These are phyloP conservation scores for Horisme vitalbata DNA, from an alignment of 2,888 invertebrate species.

Conservation along the genomic window DNA sequence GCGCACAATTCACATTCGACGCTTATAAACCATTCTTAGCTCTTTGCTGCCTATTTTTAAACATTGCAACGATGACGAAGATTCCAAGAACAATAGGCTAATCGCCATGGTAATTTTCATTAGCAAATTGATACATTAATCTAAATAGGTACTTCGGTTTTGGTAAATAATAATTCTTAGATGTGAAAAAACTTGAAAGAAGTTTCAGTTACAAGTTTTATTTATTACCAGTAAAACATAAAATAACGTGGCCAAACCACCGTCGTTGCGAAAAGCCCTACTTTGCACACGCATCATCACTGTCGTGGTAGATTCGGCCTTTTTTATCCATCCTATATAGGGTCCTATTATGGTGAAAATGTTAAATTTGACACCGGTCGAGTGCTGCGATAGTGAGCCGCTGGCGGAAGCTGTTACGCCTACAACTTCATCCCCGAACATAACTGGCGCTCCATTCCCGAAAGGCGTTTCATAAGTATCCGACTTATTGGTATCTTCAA, in stretches of 20 bases:
- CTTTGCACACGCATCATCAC: not conserved
- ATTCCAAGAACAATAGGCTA: constrained; percentile 24
- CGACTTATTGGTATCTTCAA: constrained; percentile 39
- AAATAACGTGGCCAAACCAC: constrained; percentile 4
- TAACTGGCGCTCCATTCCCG: constrained; percentile 60
- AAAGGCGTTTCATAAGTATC: constrained; percentile 47
- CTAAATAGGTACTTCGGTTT: constrained; percentile 25
- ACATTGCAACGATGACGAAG: constrained; percentile 4
- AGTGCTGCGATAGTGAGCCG: constrained; percentile 40
- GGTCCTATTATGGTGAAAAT: constrained; percentile 62
- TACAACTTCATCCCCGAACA: constrained; percentile 47
- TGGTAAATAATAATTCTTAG: not conserved
- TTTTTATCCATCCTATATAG: constrained; percentile 60
- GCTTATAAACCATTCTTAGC: constrained; percentile 14
- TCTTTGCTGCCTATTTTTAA: constrained; percentile 21
- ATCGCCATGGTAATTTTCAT: constrained; percentile 48
- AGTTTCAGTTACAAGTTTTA: constrained; percentile 8
- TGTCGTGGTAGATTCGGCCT: constrained; percentile 25
- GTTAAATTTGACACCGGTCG: constrained; percentile 46
- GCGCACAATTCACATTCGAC: constrained; percentile 6
- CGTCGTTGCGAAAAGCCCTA: constrained; percentile 10
- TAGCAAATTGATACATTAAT: constrained; percentile 47
- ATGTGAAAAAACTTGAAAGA: not conserved
- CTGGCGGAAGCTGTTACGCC: constrained; percentile 53
- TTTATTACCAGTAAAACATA: constrained; percentile 14